phyloP scores from a whole-genome alignment of 2,888 invertebrate genomes.

The Sturmia bella region DNA sequence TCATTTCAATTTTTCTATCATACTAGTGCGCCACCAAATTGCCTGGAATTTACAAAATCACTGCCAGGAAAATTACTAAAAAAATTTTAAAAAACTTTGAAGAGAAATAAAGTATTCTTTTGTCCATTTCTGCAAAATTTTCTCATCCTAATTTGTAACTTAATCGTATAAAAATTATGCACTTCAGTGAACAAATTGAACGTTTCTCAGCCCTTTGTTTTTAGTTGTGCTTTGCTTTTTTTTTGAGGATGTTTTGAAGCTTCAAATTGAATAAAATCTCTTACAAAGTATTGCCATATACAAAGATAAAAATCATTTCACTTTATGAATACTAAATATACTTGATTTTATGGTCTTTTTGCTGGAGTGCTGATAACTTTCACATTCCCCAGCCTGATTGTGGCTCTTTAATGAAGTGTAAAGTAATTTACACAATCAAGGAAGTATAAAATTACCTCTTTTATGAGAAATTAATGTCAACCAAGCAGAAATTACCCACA shows the following conservation, averaged over 20 bases:
- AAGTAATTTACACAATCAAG: constrained; percentile 57
- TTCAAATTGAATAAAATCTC: background rate
- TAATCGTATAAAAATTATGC: background rate
- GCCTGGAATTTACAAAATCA: too few species aligned
- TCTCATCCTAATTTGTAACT: background rate
- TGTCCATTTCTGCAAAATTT: too few species aligned
- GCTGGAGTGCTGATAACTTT: background rate
- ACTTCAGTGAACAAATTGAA: constrained; percentile 1
- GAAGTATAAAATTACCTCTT: constrained; percentile 64
- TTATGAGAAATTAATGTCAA: constrained; percentile 18
- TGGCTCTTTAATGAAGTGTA: constrained; percentile 55
- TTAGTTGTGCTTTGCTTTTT: background rate
- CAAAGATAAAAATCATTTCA: background rate
- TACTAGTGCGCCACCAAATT: too few species aligned
- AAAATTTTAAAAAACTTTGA: too few species aligned
- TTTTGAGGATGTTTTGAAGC: background rate
- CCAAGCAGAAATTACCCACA: constrained; percentile 43
- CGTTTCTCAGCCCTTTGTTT: too few species aligned
- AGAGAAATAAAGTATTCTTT: too few species aligned
- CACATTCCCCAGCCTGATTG: constrained; percentile 21
- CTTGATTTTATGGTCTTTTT: background rate
- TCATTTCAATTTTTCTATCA: too few species aligned
- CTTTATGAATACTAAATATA: background rate
- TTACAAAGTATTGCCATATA: background rate
- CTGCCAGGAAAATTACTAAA: too few species aligned